phyloP scores from a whole-genome alignment of 2,113 vertebrate species.

The Epinephelus cyanopodus region DNA sequence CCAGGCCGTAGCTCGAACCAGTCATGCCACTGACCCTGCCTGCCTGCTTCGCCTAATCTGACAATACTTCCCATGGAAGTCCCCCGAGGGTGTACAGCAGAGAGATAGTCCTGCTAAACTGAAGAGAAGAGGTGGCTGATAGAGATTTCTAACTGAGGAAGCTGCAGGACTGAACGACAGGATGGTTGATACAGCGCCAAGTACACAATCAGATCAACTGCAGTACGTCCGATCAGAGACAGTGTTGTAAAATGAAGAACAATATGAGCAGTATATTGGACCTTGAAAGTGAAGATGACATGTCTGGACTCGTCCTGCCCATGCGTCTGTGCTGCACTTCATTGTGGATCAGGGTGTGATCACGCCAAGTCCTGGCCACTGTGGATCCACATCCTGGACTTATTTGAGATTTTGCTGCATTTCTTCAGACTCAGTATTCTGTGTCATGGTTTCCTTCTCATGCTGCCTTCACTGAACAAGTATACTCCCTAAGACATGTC shows the following conservation, averaged over 20 bases:
- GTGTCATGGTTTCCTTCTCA: conserved; percentile 37
- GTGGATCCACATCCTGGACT: conserved; percentile 39
- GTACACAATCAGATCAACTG: conserved; percentile 13
- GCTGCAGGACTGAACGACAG: neutral
- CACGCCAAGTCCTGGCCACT: neutral
- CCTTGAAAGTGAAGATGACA: neutral
- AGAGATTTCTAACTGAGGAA: conserved; percentile 18
- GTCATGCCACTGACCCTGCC: conserved; percentile 67
- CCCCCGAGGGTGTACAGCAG: conserved; percentile 61
- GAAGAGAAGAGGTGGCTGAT: conserved; percentile 29
- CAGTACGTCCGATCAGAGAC: conserved; percentile 33
- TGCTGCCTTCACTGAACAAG: conserved; percentile 57
- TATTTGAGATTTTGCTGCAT: conserved; percentile 40
- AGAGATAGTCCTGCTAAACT: conserved; percentile 59
- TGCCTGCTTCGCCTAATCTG: conserved; percentile 57
- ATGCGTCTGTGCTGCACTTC: conserved; percentile 33
- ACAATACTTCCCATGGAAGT: conserved; percentile 82
- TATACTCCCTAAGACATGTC: neutral
- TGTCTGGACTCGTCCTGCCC: neutral
- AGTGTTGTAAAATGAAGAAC: conserved; percentile 13
- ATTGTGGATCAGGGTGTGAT: conserved; percentile 24
- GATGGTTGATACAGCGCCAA: neutral
- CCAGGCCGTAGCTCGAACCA: conserved; percentile 39
- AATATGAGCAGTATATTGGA: conserved; percentile 14
- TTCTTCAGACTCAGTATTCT: conserved; percentile 35